phyloP scores from a whole-genome alignment of 2,797 vertebrate species.

The Glyptemys insculpta region DNA sequence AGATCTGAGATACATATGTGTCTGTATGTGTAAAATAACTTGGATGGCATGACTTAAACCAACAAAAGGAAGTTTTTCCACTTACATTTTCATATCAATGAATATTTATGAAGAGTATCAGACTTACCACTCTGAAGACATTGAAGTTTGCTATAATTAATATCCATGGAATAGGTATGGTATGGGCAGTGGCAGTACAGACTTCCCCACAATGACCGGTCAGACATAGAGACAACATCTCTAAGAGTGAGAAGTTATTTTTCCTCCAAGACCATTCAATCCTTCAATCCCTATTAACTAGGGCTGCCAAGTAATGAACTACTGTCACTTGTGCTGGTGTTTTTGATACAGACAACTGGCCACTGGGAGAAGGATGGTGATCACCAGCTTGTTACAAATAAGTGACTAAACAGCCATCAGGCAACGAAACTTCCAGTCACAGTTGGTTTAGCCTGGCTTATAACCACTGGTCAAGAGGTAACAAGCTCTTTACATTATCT shows the following conservation, averaged over 20 bases:
- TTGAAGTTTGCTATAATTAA: not conserved
- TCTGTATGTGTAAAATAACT: not conserved
- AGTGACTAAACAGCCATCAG: too few relatives aligned
- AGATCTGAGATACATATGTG: not conserved
- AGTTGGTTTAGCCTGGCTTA: not conserved
- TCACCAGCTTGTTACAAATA: not conserved
- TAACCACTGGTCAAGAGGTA: not conserved
- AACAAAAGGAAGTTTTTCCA: not conserved
- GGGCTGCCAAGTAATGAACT: not conserved
- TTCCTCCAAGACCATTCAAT: not conserved
- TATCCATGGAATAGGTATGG: not conserved
- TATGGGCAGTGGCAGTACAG: not conserved
- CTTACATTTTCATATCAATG: too few relatives aligned
- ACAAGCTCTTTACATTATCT: not conserved
- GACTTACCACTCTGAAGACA: not conserved
- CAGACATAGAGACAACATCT: not conserved
- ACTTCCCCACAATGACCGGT: not conserved
- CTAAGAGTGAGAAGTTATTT: fast-evolving
- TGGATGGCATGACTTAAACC: not conserved
- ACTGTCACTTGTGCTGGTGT: not conserved
- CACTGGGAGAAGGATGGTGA: not conserved
- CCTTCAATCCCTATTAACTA: not conserved
- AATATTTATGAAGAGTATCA: too few relatives aligned
- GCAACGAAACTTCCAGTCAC: not conserved
- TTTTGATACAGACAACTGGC: not conserved